phyloP scores from a whole-genome alignment of 2,113 vertebrate genomes.

The Emydocephalus ijimae region DNA sequence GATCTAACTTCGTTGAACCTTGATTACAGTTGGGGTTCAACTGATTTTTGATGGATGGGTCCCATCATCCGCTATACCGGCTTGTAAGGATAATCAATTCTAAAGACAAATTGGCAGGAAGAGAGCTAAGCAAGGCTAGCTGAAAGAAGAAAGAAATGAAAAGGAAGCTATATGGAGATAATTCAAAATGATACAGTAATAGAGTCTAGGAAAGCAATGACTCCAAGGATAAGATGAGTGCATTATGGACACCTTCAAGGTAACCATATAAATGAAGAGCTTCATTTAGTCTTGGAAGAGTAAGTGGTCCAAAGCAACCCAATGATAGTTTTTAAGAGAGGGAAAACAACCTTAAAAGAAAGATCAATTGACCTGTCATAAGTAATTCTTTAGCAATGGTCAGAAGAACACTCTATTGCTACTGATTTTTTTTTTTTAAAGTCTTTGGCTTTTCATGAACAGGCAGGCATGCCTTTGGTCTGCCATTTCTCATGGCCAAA shows the following conservation, averaged over 20 bases:
- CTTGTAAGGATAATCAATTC: background rate
- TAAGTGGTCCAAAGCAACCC: constrained; percentile 51
- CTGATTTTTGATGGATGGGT: background rate
- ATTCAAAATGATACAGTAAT: constrained; percentile 23
- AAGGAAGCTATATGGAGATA: constrained; percentile 32
- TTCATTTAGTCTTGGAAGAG: constrained; percentile 55
- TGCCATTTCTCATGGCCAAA: background rate
- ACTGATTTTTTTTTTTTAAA: background rate
- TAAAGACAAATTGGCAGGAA: constrained; percentile 19
- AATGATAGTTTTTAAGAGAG: constrained; percentile 53
- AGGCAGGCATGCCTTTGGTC: background rate
- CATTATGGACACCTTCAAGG: constrained; percentile 58
- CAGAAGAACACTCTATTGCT: constrained; percentile 26
- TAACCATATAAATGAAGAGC: constrained; percentile 53
- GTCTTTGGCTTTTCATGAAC: background rate
- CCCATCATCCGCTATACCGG: background rate
- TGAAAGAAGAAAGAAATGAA: constrained; percentile 20
- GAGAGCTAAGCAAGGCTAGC: background rate
- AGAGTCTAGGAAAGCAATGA: constrained; percentile 43
- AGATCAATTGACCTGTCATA: constrained; percentile 51
- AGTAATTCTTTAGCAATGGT: constrained; percentile 36
- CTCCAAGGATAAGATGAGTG: constrained; percentile 11
- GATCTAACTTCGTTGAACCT: background rate
- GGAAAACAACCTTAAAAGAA: constrained; percentile 47
- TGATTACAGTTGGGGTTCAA: background rate